Conservation (phyloP, 2,113 vertebrate genomes). For the Pagrus major region DNA sequence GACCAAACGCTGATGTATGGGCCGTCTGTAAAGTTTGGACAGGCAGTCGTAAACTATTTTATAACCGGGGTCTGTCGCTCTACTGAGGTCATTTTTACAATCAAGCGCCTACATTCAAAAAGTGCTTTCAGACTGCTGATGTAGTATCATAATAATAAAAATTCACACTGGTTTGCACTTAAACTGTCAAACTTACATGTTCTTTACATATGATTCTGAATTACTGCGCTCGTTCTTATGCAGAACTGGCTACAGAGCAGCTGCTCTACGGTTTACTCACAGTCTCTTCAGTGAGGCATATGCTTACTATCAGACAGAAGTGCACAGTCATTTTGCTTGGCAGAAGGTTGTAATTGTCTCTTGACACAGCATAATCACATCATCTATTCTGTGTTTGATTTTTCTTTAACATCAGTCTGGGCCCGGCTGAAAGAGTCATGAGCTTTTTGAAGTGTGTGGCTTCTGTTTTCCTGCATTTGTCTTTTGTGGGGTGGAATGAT, state of each 20-base stretch:
- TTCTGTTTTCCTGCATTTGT: constrained; percentile 29
- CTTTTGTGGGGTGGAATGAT: constrained; percentile 19
- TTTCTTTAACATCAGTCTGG: not conserved
- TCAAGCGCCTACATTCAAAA: not conserved
- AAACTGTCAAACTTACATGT: not conserved
- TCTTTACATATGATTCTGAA: not conserved
- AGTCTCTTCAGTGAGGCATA: not conserved
- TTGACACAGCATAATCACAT: not conserved
- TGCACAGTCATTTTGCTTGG: not conserved
- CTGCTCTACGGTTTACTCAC: constrained; percentile 14
- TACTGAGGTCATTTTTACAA: constrained; percentile 19
- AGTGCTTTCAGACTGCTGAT: not conserved
- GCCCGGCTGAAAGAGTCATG: not conserved
- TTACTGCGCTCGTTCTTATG: not conserved
- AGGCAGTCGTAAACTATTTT: constrained; percentile 37
- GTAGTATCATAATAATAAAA: not conserved
- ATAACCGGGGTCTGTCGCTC: constrained; percentile 6
- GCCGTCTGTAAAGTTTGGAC: constrained; percentile 3
- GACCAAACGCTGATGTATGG: constrained; percentile 20
- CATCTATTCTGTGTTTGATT: not conserved
- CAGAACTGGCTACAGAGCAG: not conserved
- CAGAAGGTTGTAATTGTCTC: not conserved
- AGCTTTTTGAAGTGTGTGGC: not conserved
- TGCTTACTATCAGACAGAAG: not conserved
- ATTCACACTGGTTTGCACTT: not conserved